Evolutionary conservation across 1,140 invertebrate genomes (phyloP), one percentile per base, ranked within the genome.

Genomic region (Holotrichia oblita): DNA sequence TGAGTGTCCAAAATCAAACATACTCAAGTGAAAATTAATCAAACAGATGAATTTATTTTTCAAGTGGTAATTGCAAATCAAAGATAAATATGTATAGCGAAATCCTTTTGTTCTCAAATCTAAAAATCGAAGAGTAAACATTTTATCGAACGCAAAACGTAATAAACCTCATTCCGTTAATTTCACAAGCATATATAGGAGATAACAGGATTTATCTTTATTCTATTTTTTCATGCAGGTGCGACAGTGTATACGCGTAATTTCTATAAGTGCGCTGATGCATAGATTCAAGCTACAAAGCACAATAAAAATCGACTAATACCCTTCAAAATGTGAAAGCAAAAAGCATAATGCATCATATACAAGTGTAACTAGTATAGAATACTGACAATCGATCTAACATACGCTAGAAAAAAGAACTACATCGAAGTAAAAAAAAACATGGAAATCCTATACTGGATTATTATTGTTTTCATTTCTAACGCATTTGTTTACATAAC

Each of bases 401-500:
- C 14, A n/a, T 34, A 4, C 14, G 48, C 48, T 55, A n/a, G 9
- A 14, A 55, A 55, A n/a, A n/a, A n/a, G n/a, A 55, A 55, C 48
- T 55, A n/a, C n/a, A n/a, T n/a, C n/a, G n/a, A n/a, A n/a, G n/a
- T n/a, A n/a, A n/a, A n/a, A n/a, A 55, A 55, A 55, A 55, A 55
- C 9, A 6, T 17, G 48, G 4, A 6, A 17, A 55, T 55, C 48
- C 48, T 55, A 17, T n/a, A 55, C 48, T 55, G 12, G 48, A 14
- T 55, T 69, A n/a, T n/a, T n/a, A 69, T 69, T 69, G 61, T 69
- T 69, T 69, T 69, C 61, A 69, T 69, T 69, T 69, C 61, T 27
- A 69, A 76, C 22, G 10, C n/a, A 24, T 69, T 34, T 83, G 81
- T 84, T 84, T 84, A 84, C 83, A 84, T 84, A 84, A 84, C 80